These are phyloP conservation scores for Psettodes erumei DNA, from an alignment of 2,113 vertebrate species.

Conservation along the genomic window DNA sequence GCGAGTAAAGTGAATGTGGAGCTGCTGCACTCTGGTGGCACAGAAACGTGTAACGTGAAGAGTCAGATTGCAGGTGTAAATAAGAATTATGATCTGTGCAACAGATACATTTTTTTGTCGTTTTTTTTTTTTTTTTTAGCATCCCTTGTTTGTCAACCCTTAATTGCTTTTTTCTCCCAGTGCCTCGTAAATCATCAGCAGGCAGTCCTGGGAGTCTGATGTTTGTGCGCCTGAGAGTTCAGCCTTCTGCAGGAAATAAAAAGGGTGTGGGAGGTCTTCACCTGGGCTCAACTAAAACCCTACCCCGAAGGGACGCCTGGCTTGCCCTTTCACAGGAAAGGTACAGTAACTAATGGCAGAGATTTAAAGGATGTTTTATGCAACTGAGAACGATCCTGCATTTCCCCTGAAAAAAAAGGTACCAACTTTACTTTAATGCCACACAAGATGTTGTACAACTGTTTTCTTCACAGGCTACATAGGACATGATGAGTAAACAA, in stretches of 20 bases:
- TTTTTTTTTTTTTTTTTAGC: neutral
- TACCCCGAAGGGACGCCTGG: slow-evolving; percentile 76
- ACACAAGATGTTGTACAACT: neutral
- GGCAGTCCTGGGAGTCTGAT: slow-evolving; percentile 68
- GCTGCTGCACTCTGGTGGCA: neutral
- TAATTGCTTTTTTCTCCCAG: slow-evolving; percentile 51
- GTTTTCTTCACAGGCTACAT: no score
- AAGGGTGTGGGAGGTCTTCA: slow-evolving; percentile 52
- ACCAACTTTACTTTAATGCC: no score
- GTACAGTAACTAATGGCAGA: slow-evolving; percentile 53
- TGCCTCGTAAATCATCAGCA: slow-evolving; percentile 29
- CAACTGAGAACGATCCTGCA: neutral
- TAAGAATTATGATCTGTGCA: neutral
- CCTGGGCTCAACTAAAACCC: slow-evolving; percentile 55
- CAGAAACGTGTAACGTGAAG: slow-evolving; percentile 32
- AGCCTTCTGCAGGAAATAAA: slow-evolving; percentile 66
- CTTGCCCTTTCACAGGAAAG: slow-evolving; percentile 82
- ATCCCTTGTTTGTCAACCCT: neutral
- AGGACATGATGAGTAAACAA: neutral
- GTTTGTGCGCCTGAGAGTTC: slow-evolving; percentile 83
- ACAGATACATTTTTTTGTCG: neutral
- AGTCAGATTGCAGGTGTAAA: slow-evolving; percentile 61
- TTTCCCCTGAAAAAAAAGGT: no score
- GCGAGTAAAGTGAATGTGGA: slow-evolving; percentile 17
- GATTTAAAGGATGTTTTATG: neutral